These are phyloP conservation scores for Macaria liturata DNA, from an alignment of 2,888 invertebrate species.

Conservation along the genomic window DNA sequence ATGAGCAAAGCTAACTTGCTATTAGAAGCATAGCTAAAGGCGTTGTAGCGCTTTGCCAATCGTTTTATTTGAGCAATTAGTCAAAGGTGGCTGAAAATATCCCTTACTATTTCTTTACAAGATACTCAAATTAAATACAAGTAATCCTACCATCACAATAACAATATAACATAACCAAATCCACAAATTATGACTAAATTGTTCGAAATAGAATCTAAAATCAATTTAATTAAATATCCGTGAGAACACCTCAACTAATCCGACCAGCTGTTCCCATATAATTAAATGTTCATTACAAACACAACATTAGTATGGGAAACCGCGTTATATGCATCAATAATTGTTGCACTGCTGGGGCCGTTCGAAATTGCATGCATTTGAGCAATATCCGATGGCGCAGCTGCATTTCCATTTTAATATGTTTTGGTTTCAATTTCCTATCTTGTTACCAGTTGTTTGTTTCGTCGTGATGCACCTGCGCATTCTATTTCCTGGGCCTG, in stretches of 20 bases:
- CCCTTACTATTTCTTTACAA: too few species aligned
- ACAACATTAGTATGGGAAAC: neutral
- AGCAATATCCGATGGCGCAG: conserved; percentile 7
- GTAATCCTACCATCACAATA: too few species aligned
- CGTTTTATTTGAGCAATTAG: too few species aligned
- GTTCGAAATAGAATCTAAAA: too few species aligned
- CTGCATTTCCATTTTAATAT: conserved; percentile 26
- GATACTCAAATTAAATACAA: too few species aligned
- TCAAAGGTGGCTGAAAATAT: too few species aligned
- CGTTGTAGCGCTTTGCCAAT: too few species aligned
- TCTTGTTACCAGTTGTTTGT: conserved; percentile 27
- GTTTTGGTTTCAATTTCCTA: conserved; percentile 32
- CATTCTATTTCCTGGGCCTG: conserved; percentile 21
- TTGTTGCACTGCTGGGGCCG: neutral
- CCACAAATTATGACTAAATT: too few species aligned
- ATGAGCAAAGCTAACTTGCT: too few species aligned
- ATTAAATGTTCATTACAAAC: neutral
- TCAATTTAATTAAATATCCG: too few species aligned
- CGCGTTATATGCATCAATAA: neutral
- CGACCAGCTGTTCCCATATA: neutral
- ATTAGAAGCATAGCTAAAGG: too few species aligned
- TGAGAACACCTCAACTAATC: neutral
- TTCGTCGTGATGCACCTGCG: conserved; percentile 26
- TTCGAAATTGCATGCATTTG: conserved; percentile 12
- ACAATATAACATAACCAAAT: too few species aligned